These are phyloP conservation scores for Atractosteus spatula DNA, from an alignment of 2,113 vertebrate genomes.

Conservation along the genomic window DNA sequence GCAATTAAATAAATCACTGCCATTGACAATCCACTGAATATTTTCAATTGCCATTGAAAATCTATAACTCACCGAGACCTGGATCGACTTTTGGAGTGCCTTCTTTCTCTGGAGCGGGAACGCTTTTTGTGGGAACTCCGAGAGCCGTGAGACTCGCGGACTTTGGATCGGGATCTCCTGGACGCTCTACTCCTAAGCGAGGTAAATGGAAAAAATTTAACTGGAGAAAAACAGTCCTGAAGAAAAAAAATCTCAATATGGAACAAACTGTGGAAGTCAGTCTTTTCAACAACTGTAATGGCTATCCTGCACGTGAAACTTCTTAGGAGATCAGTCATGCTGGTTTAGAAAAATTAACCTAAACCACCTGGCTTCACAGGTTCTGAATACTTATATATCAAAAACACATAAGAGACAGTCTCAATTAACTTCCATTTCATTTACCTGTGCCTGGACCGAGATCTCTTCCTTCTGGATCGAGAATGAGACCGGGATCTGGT, in stretches of 20 bases:
- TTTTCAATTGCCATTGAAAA: too few relatives aligned
- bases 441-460: conserved; percentile 85
- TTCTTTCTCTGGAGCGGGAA: conserved; percentile 80
- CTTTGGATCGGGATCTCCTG: conserved; percentile 67
- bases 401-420: too few relatives aligned
- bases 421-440: neutral
- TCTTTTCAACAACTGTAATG: too few relatives aligned
- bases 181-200: conserved; percentile 68
- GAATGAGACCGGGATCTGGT: conserved; percentile 78
- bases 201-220: neutral
- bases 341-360: too few relatives aligned
- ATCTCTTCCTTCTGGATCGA: conserved; percentile 77
- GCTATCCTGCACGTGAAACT: too few relatives aligned
- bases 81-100: conserved; percentile 77
- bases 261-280: too few relatives aligned
- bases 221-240: too few relatives aligned
- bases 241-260: conserved; percentile 15
- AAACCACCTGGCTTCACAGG: too few relatives aligned
- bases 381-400: too few relatives aligned
- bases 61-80: conserved; percentile 52
- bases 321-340: too few relatives aligned
- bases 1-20: too few relatives aligned
- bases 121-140: conserved; percentile 74
- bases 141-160: conserved; percentile 71
- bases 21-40: too few relatives aligned